Evolutionary conservation across 30 jellyfish, hydroid and myxozoan genomes (phyloP).

Genomic region (Aurelia sp.): DNA sequence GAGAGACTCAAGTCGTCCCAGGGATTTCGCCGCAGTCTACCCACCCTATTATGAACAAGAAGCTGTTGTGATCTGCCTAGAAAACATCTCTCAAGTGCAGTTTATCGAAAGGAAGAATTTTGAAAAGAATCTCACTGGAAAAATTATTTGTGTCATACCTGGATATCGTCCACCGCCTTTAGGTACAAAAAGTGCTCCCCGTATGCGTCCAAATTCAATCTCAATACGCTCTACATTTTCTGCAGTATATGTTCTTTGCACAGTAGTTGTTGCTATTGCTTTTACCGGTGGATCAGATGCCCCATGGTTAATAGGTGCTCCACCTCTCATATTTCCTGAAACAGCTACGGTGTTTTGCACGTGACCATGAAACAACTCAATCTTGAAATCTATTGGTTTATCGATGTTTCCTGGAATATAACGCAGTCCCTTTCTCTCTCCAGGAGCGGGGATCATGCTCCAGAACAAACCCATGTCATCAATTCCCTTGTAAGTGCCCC

Average conservation of each 20-base stretch:
- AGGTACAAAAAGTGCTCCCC: conserved; percentile 70
- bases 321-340: not conserved
- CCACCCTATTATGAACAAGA: too few species aligned
- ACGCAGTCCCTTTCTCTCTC: conserved; percentile 60
- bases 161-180: conserved; percentile 55
- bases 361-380: conserved; percentile 37
- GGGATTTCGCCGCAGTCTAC: too few species aligned
- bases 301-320: too few species aligned
- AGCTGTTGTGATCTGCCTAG: too few species aligned
- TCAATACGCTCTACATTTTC: conserved; percentile 52
- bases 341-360: conserved; percentile 7
- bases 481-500: conserved; percentile 74
- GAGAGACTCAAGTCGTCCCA: too few species aligned
- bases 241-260: conserved; percentile 49
- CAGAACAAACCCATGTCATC: conserved; percentile 79
- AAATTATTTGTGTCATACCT: conserved; percentile 29
- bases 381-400: conserved; percentile 25
- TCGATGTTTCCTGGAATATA: conserved; percentile 35
- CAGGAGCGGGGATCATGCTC: conserved; percentile 76
- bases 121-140: too few species aligned
- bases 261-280: conserved; percentile 36
- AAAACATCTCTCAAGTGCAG: too few species aligned
- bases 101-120: too few species aligned
- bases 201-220: conserved; percentile 41
- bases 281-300: not conserved